These are phyloP conservation scores for Ciconia stormi DNA, from an alignment of 2,113 vertebrate species.

Conservation along the genomic window DNA sequence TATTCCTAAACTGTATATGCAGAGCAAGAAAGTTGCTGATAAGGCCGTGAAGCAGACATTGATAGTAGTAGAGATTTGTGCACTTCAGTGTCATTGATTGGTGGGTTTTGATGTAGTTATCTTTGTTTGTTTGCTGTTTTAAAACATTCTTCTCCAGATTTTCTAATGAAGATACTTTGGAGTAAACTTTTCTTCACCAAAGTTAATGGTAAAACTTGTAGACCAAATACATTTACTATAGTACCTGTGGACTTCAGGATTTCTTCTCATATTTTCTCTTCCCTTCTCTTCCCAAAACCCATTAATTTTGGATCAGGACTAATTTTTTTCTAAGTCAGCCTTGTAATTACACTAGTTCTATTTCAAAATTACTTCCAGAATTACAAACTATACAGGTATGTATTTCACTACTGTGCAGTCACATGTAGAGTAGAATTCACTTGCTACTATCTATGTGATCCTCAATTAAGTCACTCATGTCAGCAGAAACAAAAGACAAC, in stretches of 20 bases:
- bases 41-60: not conserved
- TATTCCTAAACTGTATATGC: not conserved
- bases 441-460: not conserved
- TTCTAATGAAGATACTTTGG: not conserved
- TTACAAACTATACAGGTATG: not conserved
- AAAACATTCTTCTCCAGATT: not conserved
- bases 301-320: not conserved
- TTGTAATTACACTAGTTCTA: not conserved
- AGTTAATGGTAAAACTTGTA: not conserved
- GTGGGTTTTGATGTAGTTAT: not conserved
- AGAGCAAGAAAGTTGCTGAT: not conserved
- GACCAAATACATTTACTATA: not conserved
- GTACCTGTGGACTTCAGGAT: not conserved
- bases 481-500: not conserved
- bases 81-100: not conserved
- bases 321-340: not conserved
- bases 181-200: not conserved
- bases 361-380: not conserved
- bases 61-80: not conserved
- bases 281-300: not conserved
- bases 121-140: not conserved
- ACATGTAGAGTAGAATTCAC: not conserved
- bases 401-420: not conserved
- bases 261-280: not conserved
- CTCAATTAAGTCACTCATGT: not conserved